These are phyloP conservation scores for Druon quercuslanigerum DNA, from an alignment of 1,140 invertebrate genomes.

Conservation along the genomic window DNA sequence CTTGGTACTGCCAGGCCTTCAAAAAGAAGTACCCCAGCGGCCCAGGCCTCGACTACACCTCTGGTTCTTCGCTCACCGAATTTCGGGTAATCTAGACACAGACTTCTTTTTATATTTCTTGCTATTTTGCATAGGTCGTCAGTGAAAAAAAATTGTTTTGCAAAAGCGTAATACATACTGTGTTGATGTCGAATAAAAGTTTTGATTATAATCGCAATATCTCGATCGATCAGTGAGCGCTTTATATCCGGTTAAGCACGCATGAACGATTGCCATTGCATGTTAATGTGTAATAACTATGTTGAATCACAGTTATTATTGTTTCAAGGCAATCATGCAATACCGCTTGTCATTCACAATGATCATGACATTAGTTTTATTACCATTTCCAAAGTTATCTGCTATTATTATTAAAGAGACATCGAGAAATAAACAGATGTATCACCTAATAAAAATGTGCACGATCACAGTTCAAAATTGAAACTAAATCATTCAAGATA, in stretches of 20 bases:
- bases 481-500: too few relatives aligned
- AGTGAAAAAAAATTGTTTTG: background rate
- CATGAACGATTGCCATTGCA: background rate
- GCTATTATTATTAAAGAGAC: background rate
- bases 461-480: too few relatives aligned
- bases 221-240: constrained; percentile 4
- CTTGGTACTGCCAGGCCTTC: too few relatives aligned
- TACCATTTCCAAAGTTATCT: background rate
- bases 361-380: background rate
- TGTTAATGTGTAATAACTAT: background rate
- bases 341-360: background rate
- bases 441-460: too few relatives aligned
- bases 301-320: background rate
- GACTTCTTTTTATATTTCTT: background rate
- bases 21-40: too few relatives aligned
- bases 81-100: background rate
- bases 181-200: background rate
- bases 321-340: constrained; percentile 4
- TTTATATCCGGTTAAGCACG: background rate
- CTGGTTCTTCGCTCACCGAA: too few relatives aligned
- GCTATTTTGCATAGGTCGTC: background rate
- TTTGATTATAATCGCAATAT: background rate
- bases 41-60: too few relatives aligned
- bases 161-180: background rate
- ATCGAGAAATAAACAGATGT: too few relatives aligned